Evolutionary conservation across 2,113 vertebrate species (phyloP).

Genomic region (Nycticryphes semicollaris): DNA sequence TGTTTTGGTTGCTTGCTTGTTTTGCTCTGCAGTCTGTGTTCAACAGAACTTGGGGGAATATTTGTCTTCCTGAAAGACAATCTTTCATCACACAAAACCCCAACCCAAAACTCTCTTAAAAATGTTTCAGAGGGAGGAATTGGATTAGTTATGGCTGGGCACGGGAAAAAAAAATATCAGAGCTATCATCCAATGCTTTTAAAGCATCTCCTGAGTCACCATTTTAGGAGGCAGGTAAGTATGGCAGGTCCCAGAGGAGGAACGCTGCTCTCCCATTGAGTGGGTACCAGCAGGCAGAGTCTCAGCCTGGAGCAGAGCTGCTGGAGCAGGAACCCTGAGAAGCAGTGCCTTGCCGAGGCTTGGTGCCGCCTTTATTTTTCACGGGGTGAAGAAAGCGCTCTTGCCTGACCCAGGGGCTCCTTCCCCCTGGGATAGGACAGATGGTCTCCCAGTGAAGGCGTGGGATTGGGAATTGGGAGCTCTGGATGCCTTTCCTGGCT

Average conservation of each 20-base stretch:
- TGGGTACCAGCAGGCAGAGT: neutral
- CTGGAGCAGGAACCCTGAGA: neutral
- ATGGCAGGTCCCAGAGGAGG: neutral
- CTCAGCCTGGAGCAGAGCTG: neutral
- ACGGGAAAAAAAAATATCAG: neutral
- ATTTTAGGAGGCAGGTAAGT: neutral
- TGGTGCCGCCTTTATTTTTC: neutral
- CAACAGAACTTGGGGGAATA: neutral
- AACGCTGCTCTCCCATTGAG: neutral
- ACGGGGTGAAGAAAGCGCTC: neutral
- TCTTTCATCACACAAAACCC: neutral
- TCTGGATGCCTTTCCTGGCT: slow-evolving; percentile 56
- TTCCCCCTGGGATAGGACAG: slow-evolving; percentile 31
- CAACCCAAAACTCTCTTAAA: neutral
- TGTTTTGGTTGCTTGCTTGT: neutral
- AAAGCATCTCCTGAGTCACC: neutral
- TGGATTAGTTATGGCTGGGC: neutral
- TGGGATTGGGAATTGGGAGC: slow-evolving; percentile 50
- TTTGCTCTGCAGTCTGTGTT: neutral
- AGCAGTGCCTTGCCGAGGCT: neutral
- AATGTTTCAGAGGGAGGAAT: neutral
- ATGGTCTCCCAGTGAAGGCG: slow-evolving; percentile 45
- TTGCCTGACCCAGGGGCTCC: neutral
- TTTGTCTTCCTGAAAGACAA: neutral
- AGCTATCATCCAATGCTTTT: neutral